Evolutionary conservation across 2,113 vertebrate genomes (phyloP).

Genomic region (Aleadryas rufinucha): DNA sequence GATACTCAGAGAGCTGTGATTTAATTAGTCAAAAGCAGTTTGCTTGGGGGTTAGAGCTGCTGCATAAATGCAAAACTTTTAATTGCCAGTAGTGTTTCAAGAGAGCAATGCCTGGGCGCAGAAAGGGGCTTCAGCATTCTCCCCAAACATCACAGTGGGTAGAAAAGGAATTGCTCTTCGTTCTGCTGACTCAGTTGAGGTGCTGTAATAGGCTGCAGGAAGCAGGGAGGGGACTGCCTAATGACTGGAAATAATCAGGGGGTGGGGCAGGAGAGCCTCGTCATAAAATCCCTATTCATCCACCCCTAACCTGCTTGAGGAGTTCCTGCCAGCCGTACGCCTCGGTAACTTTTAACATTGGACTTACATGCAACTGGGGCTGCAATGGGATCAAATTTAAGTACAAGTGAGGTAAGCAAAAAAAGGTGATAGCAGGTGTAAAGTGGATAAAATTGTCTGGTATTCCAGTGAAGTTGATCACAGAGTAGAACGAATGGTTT

Average conservation of each 20-base stretch:
- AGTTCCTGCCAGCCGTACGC: not conserved
- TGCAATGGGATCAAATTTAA: conserved; percentile 65
- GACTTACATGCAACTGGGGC: conserved; percentile 24
- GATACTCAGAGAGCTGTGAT: not conserved
- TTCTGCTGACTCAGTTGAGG: conserved; percentile 37
- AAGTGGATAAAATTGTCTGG: not conserved
- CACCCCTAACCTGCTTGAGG: conserved; percentile 19
- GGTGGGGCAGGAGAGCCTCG: not conserved
- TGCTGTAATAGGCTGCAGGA: conserved; percentile 30
- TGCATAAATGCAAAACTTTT: not conserved
- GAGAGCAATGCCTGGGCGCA: not conserved
- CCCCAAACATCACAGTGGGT: not conserved
- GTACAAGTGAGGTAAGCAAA: conserved; percentile 65
- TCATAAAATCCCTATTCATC: conserved; percentile 47
- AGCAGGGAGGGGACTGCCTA: conserved; percentile 36
- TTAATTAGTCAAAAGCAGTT: not conserved
- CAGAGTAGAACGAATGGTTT: not conserved
- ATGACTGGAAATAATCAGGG: conserved; percentile 24
- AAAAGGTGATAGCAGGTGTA: not conserved
- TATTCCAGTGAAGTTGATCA: not conserved
- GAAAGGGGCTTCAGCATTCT: not conserved
- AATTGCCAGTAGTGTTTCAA: not conserved
- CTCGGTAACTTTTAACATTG: not conserved
- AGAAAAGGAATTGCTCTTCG: not conserved
- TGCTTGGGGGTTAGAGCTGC: not conserved